Conservation (phyloP, 2,113 vertebrate species). For the Lonchura striata region DNA sequence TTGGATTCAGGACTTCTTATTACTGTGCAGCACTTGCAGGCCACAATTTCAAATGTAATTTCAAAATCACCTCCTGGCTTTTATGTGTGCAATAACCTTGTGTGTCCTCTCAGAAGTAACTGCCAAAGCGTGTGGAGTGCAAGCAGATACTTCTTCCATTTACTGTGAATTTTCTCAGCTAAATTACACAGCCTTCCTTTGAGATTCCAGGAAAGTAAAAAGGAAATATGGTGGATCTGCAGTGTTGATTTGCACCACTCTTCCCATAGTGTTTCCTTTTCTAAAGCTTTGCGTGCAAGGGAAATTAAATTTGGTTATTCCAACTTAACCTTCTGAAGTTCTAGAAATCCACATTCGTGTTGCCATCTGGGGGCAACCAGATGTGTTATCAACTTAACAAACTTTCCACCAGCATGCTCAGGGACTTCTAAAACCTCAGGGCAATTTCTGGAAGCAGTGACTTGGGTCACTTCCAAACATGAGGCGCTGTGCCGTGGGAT, state of each 20-base stretch:
- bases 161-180: neutral
- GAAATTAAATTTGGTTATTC: neutral
- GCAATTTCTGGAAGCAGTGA: constrained; percentile 12
- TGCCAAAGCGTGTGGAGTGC: neutral
- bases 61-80: neutral
- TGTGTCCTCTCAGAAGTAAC: neutral
- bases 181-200: neutral
- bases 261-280: neutral
- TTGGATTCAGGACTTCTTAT: neutral
- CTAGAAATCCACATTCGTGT: rapidly evolving
- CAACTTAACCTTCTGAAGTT: neutral
- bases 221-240: rapidly evolving
- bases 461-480: constrained; percentile 15
- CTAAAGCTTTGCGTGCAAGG: neutral
- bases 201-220: neutral
- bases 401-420: neutral
- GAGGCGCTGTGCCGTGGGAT: neutral
- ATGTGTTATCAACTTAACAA: neutral
- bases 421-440: neutral
- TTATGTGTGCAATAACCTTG: neutral
- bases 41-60: neutral
- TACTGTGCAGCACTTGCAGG: neutral
- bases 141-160: neutral
- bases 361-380: neutral
- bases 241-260: neutral